Evolutionary conservation across 1,140 invertebrate species (phyloP).

Genomic region (Choristoneura fumiferana): DNA sequence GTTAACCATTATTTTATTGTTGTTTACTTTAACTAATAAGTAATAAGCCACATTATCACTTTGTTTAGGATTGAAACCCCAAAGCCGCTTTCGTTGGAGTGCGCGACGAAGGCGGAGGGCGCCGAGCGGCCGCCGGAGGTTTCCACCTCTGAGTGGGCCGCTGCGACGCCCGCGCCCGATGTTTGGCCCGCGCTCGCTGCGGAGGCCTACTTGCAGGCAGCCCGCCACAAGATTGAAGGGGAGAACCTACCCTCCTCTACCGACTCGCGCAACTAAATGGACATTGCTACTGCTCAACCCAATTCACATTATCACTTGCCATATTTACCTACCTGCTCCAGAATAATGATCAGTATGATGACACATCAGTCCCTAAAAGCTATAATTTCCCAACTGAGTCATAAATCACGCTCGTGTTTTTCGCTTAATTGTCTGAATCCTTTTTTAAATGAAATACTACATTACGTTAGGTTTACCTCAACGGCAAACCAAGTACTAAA

Average conservation of each 20-base stretch:
- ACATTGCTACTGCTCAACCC: no score
- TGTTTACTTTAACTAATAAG: neutral
- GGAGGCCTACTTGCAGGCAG: slow-evolving; percentile 61
- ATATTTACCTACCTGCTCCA: no score
- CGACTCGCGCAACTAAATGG: slow-evolving; percentile 66
- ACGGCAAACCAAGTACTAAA: no score
- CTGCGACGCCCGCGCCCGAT: slow-evolving; percentile 31
- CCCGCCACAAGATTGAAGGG: slow-evolving; percentile 65
- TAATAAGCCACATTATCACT: neutral
- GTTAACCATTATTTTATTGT: no score
- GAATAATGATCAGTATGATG: no score
- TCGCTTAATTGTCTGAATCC: no score
- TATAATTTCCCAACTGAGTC: no score
- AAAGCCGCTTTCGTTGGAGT: slow-evolving; percentile 64
- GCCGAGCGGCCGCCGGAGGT: slow-evolving; percentile 67
- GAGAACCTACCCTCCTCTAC: slow-evolving; percentile 73
- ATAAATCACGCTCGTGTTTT: no score
- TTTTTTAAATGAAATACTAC: no score
- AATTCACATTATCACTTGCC: neutral
- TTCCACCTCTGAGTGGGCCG: slow-evolving; percentile 61
- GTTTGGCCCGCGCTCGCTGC: slow-evolving; percentile 43
- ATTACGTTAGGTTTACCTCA: no score
- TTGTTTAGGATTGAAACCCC: slow-evolving; percentile 65
- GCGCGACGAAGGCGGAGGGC: slow-evolving; percentile 43
- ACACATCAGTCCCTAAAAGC: no score